These are phyloP conservation scores for Sula dactylatra DNA, from an alignment of 2,113 vertebrate genomes.

Conservation along the genomic window DNA sequence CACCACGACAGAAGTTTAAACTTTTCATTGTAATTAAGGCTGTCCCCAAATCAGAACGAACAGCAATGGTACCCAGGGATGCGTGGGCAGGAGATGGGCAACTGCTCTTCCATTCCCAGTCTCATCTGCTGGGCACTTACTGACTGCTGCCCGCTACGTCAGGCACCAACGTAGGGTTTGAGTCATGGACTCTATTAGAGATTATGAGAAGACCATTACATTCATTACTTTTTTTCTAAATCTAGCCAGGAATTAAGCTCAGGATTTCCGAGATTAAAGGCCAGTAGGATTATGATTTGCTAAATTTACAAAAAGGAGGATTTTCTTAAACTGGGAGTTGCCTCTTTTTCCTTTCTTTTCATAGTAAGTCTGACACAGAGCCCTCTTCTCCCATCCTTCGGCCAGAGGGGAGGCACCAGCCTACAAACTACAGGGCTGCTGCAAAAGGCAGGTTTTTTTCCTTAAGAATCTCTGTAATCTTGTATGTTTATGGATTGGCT, in stretches of 20 bases:
- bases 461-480: neutral
- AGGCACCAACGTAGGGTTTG: rapidly evolving
- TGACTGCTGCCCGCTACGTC: rapidly evolving
- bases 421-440: neutral
- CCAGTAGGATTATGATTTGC: conserved; percentile 4
- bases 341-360: neutral
- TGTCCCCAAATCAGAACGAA: neutral
- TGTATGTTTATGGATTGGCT: neutral
- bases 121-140: neutral
- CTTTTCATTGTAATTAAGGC: neutral
- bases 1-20: neutral
- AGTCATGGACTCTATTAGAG: neutral
- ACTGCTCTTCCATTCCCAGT: neutral
- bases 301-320: neutral
- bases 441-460: neutral
- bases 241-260: neutral
- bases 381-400: neutral
- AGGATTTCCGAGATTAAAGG: conserved; percentile 10
- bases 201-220: neutral
- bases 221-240: neutral
- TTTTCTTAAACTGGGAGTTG: conserved; percentile 21
- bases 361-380: neutral
- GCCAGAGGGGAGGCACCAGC: neutral
- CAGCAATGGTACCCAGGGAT: rapidly evolving
- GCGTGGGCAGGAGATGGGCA: neutral